Conservation (phyloP, 2,888 invertebrate species). For the Zygogramma bicolorata region DNA sequence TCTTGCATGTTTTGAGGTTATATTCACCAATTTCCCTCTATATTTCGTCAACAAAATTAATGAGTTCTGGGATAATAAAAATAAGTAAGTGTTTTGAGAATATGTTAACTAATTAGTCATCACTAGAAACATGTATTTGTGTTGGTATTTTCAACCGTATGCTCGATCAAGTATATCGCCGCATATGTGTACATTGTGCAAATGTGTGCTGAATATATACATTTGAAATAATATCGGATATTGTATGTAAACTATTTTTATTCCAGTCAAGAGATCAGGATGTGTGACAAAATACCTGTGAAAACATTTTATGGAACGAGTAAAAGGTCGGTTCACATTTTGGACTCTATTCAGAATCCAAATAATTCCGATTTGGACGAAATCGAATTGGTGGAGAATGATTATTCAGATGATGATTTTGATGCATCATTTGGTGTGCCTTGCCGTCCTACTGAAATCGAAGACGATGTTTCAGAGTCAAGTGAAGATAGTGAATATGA, state of each 20-base stretch:
- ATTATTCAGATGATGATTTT: background rate
- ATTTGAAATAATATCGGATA: background rate
- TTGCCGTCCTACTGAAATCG: background rate
- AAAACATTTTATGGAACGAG: conserved; percentile 6
- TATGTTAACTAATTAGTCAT: background rate
- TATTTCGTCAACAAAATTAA: too few relatives aligned
- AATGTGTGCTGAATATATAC: background rate
- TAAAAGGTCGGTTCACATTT: background rate
- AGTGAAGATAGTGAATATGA: background rate
- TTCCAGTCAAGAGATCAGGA: background rate
- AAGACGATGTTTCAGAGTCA: background rate
- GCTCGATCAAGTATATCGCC: background rate
- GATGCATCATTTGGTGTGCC: background rate
- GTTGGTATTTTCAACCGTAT: background rate
- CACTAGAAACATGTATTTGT: background rate
- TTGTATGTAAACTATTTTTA: background rate
- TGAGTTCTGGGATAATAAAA: background rate
- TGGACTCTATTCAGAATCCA: conserved; percentile 1
- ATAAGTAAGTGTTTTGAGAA: background rate
- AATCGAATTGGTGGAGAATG: background rate
- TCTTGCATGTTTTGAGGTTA: too few relatives aligned
- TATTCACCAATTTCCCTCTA: too few relatives aligned
- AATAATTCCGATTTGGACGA: conserved; percentile 10
- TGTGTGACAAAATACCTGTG: background rate
- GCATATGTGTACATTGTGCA: background rate